Percentiles rank a stretch among this genome's conserved stretches.
phyloP scores from a whole-genome alignment of 2,797 vertebrate genomes.

The Coregonus suidteri region DNA sequence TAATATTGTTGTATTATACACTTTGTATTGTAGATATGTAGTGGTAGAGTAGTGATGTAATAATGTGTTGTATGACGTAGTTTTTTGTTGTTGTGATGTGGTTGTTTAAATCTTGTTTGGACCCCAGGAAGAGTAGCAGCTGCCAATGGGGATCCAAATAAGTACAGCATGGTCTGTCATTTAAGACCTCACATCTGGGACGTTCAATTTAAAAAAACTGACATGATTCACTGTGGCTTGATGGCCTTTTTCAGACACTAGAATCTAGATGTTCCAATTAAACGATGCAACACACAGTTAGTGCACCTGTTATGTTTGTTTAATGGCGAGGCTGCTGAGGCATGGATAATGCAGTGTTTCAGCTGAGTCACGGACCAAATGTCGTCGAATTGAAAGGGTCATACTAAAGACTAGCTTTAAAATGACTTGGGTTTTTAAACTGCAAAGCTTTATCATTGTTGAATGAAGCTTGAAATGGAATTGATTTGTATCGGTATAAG shows the following conservation, averaged over 20 bases:
- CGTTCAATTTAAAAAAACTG: neutral
- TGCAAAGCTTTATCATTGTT: neutral
- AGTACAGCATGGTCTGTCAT: neutral
- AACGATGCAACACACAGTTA: neutral
- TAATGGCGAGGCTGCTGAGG: neutral
- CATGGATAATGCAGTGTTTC: no score
- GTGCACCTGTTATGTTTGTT: neutral
- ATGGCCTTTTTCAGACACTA: neutral
- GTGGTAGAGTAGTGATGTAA: no score
- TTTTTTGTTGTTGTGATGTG: no score
- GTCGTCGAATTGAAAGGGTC: neutral
- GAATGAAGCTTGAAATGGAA: neutral
- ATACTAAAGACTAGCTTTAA: neutral
- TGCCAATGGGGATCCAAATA: no score
- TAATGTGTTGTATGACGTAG: no score
- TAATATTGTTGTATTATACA: no score
- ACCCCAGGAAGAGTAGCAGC: no score
- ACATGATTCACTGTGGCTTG: neutral
- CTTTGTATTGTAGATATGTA: no score
- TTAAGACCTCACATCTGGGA: neutral
- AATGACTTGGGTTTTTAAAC: neutral
- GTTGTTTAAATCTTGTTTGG: no score
- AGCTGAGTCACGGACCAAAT: neutral
- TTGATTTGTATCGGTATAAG: neutral
- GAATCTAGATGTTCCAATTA: neutral